Base-by-base conservation (phyloP, 1,140 invertebrate genomes). In the Drosophila jambulina region DNA sequence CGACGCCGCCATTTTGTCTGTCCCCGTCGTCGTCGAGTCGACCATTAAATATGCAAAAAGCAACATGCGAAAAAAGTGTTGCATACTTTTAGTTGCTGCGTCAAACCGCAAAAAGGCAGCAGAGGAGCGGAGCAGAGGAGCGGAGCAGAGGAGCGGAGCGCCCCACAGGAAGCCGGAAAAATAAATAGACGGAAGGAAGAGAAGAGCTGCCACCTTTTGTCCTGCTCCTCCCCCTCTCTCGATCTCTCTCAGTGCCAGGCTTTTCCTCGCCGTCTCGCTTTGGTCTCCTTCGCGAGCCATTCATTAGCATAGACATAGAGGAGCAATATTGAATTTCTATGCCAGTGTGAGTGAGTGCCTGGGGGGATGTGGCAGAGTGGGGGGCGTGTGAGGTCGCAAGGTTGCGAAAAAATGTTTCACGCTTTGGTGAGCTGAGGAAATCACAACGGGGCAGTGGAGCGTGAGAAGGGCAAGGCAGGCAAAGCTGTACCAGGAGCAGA, bases 11-110 rank as follows among this genome's bases (percentile, higher is more conserved):
- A 87, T 87, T 87, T 87, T 87, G 83, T 88, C 83, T 87, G 84
- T 88, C 83, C 67, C 43, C 67, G 36, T 61, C 38, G 17, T 23
- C 46, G 17, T 23, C 17, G 45, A n/a, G 49, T 27, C 60, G 75
- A 68, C 80, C 83, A 86, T 86, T 86, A 87, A 87, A 87, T 87
- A 88, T 87, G 84, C 84, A 88, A 87, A 87, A 82, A 86, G 82
- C 78, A 86, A 86, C 82, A 86, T 87, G 82, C 82, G 83, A 86
- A 86, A 84, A 86, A 88, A 88, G 80, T 88, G 81, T 88, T 88
- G 85, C 84, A 88, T 88, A 88, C 84, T 88, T 88, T 90, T 75
- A 88, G 84, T 84, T 75, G 84, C 85, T 87, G 85, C 81, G 80
- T 78, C 81, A 84, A 84, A 88, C 84, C 84, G 81, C 84, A 88